Evolutionary conservation across 2,797 vertebrate genomes (phyloP), one percentile per base, ranked within the genome.

Genomic region (Argentina silus): DNA sequence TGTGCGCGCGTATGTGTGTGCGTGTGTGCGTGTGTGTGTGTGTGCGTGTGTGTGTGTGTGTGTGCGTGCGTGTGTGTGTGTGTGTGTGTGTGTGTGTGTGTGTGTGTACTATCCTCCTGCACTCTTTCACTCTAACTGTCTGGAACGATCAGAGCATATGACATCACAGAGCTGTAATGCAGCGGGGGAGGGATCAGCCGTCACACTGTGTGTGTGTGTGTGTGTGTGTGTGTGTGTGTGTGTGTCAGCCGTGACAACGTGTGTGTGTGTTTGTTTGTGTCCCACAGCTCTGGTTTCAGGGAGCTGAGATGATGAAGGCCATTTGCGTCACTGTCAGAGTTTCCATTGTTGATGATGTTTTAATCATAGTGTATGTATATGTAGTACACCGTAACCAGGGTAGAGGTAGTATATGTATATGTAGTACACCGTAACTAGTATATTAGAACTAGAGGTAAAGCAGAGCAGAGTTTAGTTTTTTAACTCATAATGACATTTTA

Each of bases 141-240:
- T 80, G 74, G 68, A 89, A 79, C 75, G n/a, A 82, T 90, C 78
- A 78, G 68, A 84, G 71, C 65, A 78, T 72, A 85, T 90, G 85
- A 90, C 81, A 88, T 91, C 86, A 88, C 77, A 74, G 69, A 7
- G 14, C 60, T 77, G 56, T n/a, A 80, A 85, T 85, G 87, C 47
- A 86, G 87, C 83, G 4, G 21, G 80, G 77, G 55, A n/a, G 42
- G 15, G 56, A n/a, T 23, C 14, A 78, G 48, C 75, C 70, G 65
- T 73, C 76, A 86, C 73, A 73, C 75, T 76, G 2, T 45, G 61
- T 63, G 42, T 21, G n/a, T 3, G 72, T 51, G 21, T 68, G 66
- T 53, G 50, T 27, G 62, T 63, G 67, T 74, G 61, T 61, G 69
- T 48, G 36, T 21, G 47, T 27, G 21, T 51, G 27, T 42, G n/a